phyloP scores from a whole-genome alignment of 2,888 invertebrate genomes.

The Drosophila paucipuncta region DNA sequence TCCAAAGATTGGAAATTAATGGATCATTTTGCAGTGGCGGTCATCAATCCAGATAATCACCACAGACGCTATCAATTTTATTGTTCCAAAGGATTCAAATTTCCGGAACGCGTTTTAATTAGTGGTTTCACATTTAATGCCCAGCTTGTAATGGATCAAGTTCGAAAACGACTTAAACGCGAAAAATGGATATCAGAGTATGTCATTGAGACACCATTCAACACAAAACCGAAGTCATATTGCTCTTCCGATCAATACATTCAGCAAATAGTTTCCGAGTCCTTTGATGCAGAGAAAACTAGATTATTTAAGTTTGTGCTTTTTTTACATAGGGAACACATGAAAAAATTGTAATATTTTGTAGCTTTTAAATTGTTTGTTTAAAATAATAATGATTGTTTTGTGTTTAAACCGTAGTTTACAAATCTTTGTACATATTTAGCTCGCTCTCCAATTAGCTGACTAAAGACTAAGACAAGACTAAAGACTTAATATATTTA shows the following conservation, averaged over 20 bases:
- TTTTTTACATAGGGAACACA: conserved; percentile 1
- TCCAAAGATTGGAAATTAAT: conserved; percentile 18
- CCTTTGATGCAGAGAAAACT: not conserved
- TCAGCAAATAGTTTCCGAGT: conserved; percentile 7
- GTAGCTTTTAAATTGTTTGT: not conserved
- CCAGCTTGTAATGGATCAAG: not conserved
- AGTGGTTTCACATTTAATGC: conserved; percentile 8
- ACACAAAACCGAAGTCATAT: not conserved
- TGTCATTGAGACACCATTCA: conserved; percentile 15
- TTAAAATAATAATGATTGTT: not conserved
- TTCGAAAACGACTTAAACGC: conserved; percentile 11
- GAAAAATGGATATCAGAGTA: conserved; percentile 32
- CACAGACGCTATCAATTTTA: conserved; percentile 26
- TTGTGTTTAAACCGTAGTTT: not conserved
- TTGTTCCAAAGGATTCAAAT: not conserved
- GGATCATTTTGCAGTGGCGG: conserved; percentile 7
- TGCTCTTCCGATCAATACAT: conserved; percentile 18
- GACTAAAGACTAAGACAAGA: not conserved
- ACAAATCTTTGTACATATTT: not conserved
- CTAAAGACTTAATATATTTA: not conserved
- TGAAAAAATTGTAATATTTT: not conserved
- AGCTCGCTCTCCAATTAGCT: not conserved
- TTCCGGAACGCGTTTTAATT: not conserved
- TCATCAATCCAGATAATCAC: conserved; percentile 1
- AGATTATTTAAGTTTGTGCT: not conserved